These are phyloP conservation scores for Larimichthys crocea DNA, from an alignment of 2,113 vertebrate genomes.

Conservation along the genomic window DNA sequence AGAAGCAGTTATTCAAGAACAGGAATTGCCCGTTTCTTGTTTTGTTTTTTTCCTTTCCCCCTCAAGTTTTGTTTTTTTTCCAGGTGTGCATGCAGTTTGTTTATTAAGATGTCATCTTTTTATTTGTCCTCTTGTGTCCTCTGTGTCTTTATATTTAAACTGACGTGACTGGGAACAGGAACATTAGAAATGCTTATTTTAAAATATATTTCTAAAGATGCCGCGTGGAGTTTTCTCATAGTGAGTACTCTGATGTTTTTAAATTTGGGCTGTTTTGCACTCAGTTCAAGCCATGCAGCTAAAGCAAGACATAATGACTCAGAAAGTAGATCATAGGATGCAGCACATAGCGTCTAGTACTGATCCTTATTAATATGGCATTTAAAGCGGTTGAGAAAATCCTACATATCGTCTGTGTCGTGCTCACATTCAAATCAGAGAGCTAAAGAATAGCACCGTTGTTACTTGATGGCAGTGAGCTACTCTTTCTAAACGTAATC, in stretches of 20 bases:
- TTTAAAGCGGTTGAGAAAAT: not conserved
- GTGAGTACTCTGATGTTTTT: not conserved
- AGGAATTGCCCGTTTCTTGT: conserved; percentile 10
- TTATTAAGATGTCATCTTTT: not conserved
- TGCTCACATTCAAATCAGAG: not conserved
- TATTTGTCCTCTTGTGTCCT: conserved; percentile 16
- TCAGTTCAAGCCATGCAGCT: not conserved
- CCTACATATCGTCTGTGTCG: not conserved
- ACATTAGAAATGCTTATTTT: not conserved
- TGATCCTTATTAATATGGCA: not conserved
- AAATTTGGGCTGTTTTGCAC: not conserved
- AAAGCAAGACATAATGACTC: too few relatives aligned
- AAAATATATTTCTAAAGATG: not conserved
- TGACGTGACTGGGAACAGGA: conserved; percentile 4
- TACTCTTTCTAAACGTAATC: not conserved
- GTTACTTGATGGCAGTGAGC: conserved; percentile 1
- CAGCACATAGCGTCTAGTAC: not conserved
- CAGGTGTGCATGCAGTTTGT: conserved; percentile 8
- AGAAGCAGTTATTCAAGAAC: conserved; percentile 29
- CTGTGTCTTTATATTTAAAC: conserved; percentile 1
- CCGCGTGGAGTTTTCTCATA: conserved; percentile 7
- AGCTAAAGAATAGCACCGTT: not conserved
- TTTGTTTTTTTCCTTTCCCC: not conserved
- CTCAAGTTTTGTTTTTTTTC: not conserved
- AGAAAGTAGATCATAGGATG: not conserved